Conservation (phyloP, 2,888 invertebrate species). For the Microplitis manilae region DNA sequence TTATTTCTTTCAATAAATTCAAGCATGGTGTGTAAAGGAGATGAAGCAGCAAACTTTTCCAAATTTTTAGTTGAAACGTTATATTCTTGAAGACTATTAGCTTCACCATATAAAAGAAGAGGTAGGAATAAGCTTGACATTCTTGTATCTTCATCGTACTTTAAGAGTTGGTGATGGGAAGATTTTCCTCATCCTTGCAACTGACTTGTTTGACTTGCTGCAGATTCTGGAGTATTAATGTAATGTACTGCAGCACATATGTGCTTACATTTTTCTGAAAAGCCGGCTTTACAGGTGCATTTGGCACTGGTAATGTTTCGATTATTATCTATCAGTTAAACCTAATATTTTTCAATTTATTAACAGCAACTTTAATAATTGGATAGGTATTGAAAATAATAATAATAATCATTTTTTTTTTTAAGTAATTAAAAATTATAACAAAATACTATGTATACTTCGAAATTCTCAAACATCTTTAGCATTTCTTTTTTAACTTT, state of each 20-base stretch:
- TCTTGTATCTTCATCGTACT: conserved; percentile 44
- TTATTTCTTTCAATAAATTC: conserved; percentile 44
- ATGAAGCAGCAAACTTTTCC: conserved; percentile 23
- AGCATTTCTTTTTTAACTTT: too few relatives aligned
- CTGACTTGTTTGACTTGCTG: conserved; percentile 46
- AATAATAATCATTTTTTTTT: too few relatives aligned
- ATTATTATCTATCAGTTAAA: not conserved
- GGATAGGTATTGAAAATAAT: too few relatives aligned
- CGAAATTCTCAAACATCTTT: too few relatives aligned
- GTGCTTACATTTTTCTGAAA: conserved; percentile 33
- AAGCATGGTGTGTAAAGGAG: conserved; percentile 40
- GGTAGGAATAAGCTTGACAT: conserved; percentile 41
- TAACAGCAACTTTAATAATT: too few relatives aligned
- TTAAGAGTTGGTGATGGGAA: conserved; percentile 42
- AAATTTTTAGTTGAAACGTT: conserved; percentile 21
- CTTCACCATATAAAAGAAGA: conserved; percentile 20
- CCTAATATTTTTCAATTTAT: too few relatives aligned
- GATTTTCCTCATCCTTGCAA: conserved; percentile 47
- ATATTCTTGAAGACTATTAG: conserved; percentile 12
- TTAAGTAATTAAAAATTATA: too few relatives aligned
- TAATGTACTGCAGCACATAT: conserved; percentile 45
- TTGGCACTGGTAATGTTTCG: not conserved
- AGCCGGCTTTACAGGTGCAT: not conserved
- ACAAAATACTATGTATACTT: too few relatives aligned
- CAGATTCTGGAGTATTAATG: conserved; percentile 42